Conservation (phyloP, 2,888 invertebrate genomes). For the Seira musarum region DNA sequence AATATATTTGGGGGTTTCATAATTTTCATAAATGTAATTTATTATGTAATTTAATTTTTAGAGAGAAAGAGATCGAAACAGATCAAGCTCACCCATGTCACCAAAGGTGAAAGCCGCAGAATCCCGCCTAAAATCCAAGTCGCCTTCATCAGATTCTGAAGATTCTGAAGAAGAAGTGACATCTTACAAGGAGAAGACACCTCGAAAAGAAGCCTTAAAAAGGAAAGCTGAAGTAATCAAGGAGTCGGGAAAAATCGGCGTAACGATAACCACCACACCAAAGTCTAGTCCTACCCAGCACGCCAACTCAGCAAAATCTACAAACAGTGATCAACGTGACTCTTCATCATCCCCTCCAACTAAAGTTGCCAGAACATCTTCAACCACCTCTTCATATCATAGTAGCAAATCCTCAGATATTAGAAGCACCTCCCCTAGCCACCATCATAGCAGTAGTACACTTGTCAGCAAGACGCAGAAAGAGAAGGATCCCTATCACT, state of each 20-base stretch:
- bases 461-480: constrained; percentile 33
- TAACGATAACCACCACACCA: constrained; percentile 85
- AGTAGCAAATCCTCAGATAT: constrained; percentile 28
- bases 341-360: constrained; percentile 64
- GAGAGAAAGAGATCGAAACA: constrained; percentile 54
- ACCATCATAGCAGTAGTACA: neutral
- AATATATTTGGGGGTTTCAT: neutral
- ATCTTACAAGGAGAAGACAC: constrained; percentile 59
- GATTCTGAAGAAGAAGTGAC: constrained; percentile 55
- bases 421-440: constrained; percentile 40
- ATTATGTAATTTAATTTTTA: constrained; percentile 17
- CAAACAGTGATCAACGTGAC: constrained; percentile 41
- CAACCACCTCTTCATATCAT: constrained; percentile 45
- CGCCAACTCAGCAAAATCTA: constrained; percentile 36
- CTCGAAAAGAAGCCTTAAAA: constrained; percentile 76
- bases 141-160: constrained; percentile 62
- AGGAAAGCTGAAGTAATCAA: constrained; percentile 85
- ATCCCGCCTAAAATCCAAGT: constrained; percentile 63
- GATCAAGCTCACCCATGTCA: constrained; percentile 62
- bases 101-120: constrained; percentile 61
- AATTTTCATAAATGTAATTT: neutral
- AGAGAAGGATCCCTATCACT: constrained; percentile 45
- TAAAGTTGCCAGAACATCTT: constrained; percentile 61
- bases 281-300: constrained; percentile 74
- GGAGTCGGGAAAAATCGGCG: constrained; percentile 92